Evolutionary conservation across 1,140 invertebrate species (phyloP), one percentile per base, ranked within the genome.

Genomic region (Drosophila quadrilineata): DNA sequence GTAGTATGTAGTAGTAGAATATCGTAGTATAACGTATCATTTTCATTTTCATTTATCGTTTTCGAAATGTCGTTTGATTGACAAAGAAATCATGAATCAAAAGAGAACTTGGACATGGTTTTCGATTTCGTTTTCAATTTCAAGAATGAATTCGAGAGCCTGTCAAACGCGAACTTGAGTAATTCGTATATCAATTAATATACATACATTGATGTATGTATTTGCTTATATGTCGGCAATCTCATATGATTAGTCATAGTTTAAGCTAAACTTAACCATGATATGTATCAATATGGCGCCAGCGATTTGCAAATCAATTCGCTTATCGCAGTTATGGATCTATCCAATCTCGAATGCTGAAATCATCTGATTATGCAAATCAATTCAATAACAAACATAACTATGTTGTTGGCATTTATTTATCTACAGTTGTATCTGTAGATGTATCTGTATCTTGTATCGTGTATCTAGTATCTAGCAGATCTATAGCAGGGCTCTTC

Each of bases 361-460:
- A 63, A 36, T 54, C 66, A 68, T 66, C 64, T 73, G 52, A 82
- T 77, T 84, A 82, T 82, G 77, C 77, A 84, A 82, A 82, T 84
- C 38, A 12, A 84, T 73, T 77, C 79, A 67, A 71, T 54, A 58
- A 72, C 54, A 52, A 56, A 35, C n/a, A n/a, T n/a, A n/a, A n/a
- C n/a, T 70, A 79, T 72, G 71, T 72, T 80, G 71, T 66, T 75
- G 50, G 60, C 50, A 38, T 41, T 56, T 46, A 68, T 54, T 65
- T 59, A 67, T 35, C 24, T 43, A 40, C 10, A 40, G 28, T 75
- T 49, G 16, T 40, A 67, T 66, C n/a, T n/a, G n/a, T n/a, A n/a
- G n/a, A n/a, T n/a, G n/a, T n/a, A n/a, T n/a, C n/a, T n/a, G n/a
- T n/a, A n/a, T n/a, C n/a, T n/a, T n/a, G n/a, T n/a, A n/a, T n/a